phyloP scores from a whole-genome alignment of 2,797 vertebrate species.

The Coranthus polyacanthus region DNA sequence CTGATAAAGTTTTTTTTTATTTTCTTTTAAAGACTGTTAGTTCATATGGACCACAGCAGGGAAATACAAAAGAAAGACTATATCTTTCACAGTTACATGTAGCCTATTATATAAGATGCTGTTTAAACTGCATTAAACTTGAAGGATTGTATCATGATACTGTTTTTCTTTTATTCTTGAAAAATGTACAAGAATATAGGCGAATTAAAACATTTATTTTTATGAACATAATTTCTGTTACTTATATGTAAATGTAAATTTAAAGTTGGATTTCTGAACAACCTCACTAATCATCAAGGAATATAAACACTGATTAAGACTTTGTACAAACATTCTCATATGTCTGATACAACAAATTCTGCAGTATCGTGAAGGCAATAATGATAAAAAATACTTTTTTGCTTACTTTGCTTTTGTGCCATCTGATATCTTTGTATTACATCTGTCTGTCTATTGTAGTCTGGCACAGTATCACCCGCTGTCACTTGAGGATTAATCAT shows the following conservation, averaged over 20 bases:
- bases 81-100: constrained; percentile 27
- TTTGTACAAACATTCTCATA: neutral
- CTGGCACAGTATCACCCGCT: too few relatives aligned
- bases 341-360: neutral
- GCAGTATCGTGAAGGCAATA: neutral
- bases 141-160: constrained; percentile 28
- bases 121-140: constrained; percentile 58
- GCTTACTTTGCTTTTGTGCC: too few relatives aligned
- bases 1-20: constrained; percentile 15
- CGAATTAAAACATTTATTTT: constrained; percentile 36
- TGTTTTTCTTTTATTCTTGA: constrained; percentile 30
- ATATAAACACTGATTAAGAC: neutral
- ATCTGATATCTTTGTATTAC: too few relatives aligned
- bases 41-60: constrained; percentile 16
- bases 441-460: too few relatives aligned
- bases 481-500: too few relatives aligned
- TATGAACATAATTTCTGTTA: constrained; percentile 37
- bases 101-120: constrained; percentile 29
- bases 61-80: constrained; percentile 24
- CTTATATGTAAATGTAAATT: constrained; percentile 18
- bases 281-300: neutral
- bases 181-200: constrained; percentile 14
- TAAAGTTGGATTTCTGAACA: constrained; percentile 9
- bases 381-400: too few relatives aligned
- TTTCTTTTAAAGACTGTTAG: constrained; percentile 50